Conservation (phyloP, 2,113 vertebrate genomes). For the Blennius ocellaris region DNA sequence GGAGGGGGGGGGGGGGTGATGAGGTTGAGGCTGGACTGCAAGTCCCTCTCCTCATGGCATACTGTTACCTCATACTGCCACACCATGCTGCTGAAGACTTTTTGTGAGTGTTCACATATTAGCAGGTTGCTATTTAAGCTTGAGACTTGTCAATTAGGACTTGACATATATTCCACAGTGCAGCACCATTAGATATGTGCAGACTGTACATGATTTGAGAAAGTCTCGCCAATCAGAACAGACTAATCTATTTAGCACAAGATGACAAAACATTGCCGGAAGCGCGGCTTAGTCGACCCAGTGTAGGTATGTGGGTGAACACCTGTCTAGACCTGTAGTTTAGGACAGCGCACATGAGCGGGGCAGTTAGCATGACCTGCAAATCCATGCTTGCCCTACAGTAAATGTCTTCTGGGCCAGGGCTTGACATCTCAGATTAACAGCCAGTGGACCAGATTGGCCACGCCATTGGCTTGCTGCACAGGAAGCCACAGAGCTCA, state of each 20-base stretch:
- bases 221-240: background rate
- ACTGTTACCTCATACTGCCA: background rate
- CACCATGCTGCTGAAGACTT: background rate
- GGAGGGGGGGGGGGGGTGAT: constrained; percentile 3
- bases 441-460: constrained; percentile 58
- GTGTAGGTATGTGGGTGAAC: constrained; percentile 12
- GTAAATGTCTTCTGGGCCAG: constrained; percentile 53
- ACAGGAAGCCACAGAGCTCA: background rate
- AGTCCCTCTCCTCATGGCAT: background rate
- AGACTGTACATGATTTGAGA: no score
- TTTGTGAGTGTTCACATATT: background rate
- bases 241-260: background rate
- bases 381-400: constrained; percentile 50
- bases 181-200: background rate
- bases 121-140: background rate
- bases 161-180: background rate
- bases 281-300: background rate
- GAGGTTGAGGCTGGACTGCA: background rate
- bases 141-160: background rate
- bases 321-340: constrained; percentile 43
- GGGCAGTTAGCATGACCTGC: constrained; percentile 42
- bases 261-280: background rate
- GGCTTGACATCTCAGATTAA: constrained; percentile 69
- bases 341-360: constrained; percentile 27
- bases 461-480: constrained; percentile 19